Conservation (phyloP, 2,797 vertebrate species). For the Novumbra hubbsi region DNA sequence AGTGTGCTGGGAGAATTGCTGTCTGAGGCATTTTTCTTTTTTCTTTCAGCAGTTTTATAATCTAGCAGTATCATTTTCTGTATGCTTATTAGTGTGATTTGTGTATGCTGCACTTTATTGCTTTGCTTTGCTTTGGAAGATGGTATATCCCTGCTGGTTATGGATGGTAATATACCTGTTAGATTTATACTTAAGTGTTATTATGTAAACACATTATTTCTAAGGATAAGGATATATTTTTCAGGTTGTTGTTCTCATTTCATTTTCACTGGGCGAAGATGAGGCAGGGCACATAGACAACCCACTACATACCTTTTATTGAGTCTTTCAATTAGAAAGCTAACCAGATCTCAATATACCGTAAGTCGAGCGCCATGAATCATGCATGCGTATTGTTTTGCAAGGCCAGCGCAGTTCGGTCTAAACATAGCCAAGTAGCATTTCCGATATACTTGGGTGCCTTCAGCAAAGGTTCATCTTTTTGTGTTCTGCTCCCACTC, state of each 20-base stretch:
- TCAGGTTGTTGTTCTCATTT: neutral
- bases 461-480: neutral
- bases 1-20: neutral
- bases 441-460: neutral
- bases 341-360: neutral
- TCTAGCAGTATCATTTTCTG: neutral
- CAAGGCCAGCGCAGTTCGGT: neutral
- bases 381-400: neutral
- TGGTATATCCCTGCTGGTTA: neutral
- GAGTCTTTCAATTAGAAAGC: slow-evolving; percentile 15
- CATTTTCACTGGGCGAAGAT: neutral
- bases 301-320: neutral
- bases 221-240: neutral
- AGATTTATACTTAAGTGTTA: neutral
- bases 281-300: neutral
- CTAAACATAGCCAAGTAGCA: neutral
- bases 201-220: neutral
- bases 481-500: neutral
- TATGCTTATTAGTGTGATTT: neutral
- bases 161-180: neutral
- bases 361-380: slow-evolving; percentile 10
- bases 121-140: neutral
- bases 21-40: neutral
- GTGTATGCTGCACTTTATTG: neutral
- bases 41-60: neutral